phyloP scores from a whole-genome alignment of 2,113 vertebrate species.

The Rhadina sibilatrix region DNA sequence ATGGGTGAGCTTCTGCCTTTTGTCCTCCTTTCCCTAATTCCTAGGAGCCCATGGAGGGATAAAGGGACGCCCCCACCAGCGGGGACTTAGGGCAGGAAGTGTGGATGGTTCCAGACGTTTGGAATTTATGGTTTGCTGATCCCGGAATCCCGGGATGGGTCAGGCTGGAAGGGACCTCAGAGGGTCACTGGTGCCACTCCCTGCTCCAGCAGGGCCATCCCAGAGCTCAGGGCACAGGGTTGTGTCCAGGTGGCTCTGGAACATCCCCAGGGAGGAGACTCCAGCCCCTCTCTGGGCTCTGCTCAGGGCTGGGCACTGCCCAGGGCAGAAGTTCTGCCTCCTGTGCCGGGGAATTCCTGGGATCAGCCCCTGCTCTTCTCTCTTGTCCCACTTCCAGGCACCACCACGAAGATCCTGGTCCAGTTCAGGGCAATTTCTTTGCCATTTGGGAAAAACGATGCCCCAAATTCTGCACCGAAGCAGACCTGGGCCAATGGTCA shows the following conservation, averaged over 20 bases:
- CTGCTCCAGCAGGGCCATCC: not conserved
- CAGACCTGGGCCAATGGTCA: not conserved
- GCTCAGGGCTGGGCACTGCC: not conserved
- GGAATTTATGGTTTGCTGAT: not conserved
- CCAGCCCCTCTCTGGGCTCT: not conserved
- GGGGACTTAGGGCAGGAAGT: too few relatives aligned
- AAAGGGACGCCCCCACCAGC: not conserved
- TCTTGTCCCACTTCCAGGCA: not conserved
- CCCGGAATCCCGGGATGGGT: not conserved
- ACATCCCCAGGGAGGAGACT: not conserved
- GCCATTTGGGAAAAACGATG: accelerated
- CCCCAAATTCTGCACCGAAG: not conserved
- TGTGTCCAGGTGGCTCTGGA: not conserved
- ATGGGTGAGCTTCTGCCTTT: accelerated
- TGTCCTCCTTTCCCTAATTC: not conserved
- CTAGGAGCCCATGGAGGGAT: not conserved
- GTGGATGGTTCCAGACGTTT: not conserved
- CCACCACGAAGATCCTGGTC: not conserved
- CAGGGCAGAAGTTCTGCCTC: not conserved
- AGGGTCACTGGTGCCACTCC: not conserved
- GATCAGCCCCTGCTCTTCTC: accelerated
- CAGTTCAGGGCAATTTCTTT: not conserved
- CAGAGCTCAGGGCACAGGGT: not conserved
- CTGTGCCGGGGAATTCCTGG: not conserved
- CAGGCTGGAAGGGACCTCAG: not conserved